phyloP scores from a whole-genome alignment of 2,797 vertebrate species.

The Hylomyscus alleni region DNA sequence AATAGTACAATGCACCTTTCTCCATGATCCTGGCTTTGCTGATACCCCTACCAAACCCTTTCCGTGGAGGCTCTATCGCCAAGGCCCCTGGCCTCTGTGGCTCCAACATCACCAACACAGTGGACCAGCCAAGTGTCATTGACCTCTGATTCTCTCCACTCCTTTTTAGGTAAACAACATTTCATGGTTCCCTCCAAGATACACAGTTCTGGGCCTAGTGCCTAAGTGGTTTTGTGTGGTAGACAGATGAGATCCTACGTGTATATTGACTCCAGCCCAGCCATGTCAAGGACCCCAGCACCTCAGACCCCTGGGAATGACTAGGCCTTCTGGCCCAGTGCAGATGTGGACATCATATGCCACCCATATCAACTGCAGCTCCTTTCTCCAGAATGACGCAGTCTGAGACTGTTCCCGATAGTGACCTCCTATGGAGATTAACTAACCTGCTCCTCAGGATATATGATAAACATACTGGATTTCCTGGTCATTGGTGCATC shows the following conservation, averaged over 20 bases:
- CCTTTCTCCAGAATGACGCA: background rate
- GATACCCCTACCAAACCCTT: background rate
- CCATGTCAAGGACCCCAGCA: background rate
- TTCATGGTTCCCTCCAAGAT: background rate
- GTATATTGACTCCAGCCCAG: background rate
- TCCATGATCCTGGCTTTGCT: background rate
- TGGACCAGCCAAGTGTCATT: background rate
- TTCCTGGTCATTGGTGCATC: background rate
- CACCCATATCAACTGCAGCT: background rate
- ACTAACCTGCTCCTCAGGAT: background rate
- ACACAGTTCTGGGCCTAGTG: background rate
- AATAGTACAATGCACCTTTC: background rate
- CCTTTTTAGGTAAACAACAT: background rate
- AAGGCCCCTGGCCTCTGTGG: background rate
- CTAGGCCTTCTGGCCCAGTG: background rate
- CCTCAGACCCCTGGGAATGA: background rate
- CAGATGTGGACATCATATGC: background rate
- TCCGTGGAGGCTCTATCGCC: background rate
- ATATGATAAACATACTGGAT: background rate
- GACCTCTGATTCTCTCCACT: background rate
- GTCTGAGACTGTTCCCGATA: background rate
- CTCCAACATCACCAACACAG: background rate
- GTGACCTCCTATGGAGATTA: background rate
- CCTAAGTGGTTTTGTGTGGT: background rate
- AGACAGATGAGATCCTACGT: background rate